Evolutionary conservation across 1,140 invertebrate genomes (phyloP).

Genomic region (Caerostris darwini): DNA sequence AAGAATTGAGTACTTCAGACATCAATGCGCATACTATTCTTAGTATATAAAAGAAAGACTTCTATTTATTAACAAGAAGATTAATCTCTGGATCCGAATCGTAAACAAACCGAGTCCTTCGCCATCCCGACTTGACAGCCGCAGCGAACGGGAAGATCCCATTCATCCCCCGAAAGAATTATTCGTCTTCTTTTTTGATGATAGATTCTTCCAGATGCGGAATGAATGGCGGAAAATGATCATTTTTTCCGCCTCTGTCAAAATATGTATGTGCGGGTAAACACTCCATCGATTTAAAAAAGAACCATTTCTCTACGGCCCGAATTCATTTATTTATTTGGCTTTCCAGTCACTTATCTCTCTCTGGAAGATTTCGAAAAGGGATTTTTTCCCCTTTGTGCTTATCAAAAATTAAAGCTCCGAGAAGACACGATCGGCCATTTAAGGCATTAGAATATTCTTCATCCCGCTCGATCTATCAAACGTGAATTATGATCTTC

Average conservation of each 20-base stretch:
- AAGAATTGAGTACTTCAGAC: too few relatives aligned
- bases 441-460: background rate
- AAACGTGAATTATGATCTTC: too few relatives aligned
- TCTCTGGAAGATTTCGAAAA: background rate
- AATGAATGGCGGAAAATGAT: slow-evolving; percentile 16
- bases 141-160: background rate
- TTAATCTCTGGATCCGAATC: background rate
- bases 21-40: too few relatives aligned
- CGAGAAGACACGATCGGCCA: background rate
- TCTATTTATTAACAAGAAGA: slow-evolving; percentile 8
- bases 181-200: background rate
- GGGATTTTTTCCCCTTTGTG: too few relatives aligned
- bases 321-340: background rate
- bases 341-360: background rate
- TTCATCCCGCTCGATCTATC: background rate
- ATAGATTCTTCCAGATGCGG: background rate
- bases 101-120: slow-evolving; percentile 27
- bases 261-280: background rate
- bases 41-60: too few relatives aligned
- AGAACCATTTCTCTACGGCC: background rate
- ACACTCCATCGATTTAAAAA: background rate
- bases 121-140: background rate
- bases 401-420: background rate
- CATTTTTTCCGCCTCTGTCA: slow-evolving; percentile 14
- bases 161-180: background rate